These are phyloP conservation scores for Ctenopoma multispine DNA, from an alignment of 2,797 vertebrate species.

Conservation along the genomic window DNA sequence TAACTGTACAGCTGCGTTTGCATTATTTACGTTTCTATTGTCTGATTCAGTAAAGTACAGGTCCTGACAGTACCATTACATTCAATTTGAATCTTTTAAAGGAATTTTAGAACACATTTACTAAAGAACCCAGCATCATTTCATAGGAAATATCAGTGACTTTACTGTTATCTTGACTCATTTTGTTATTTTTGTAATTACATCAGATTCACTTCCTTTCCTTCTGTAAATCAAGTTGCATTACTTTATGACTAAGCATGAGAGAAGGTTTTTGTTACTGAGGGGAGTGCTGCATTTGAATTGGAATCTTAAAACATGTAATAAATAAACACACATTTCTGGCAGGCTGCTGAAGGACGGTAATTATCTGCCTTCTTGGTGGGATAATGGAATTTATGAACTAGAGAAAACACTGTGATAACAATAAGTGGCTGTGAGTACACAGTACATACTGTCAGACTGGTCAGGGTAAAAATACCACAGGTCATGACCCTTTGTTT, in stretches of 20 bases:
- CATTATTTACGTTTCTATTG: too few relatives aligned
- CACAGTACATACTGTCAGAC: slow-evolving; percentile 9
- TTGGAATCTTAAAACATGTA: not conserved
- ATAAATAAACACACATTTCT: slow-evolving; percentile 7
- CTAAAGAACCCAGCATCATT: too few relatives aligned
- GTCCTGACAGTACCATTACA: too few relatives aligned
- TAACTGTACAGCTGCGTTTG: too few relatives aligned
- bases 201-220: not conserved
- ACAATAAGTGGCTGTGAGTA: slow-evolving; percentile 32
- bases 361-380: not conserved
- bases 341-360: not conserved
- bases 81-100: too few relatives aligned
- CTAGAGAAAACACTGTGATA: slow-evolving; percentile 36
- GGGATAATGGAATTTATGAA: not conserved
- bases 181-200: too few relatives aligned
- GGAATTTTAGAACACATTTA: too few relatives aligned
- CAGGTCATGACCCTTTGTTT: slow-evolving; percentile 40
- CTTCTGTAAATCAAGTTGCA: not conserved
- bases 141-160: too few relatives aligned
- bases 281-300: not conserved
- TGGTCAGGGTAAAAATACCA: slow-evolving; percentile 52
- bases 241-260: not conserved
- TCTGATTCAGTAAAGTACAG: too few relatives aligned
- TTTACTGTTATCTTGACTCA: too few relatives aligned
- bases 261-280: not conserved